Evolutionary conservation across 1,140 invertebrate species (phyloP).

Genomic region (Aphaenogaster rudis): DNA sequence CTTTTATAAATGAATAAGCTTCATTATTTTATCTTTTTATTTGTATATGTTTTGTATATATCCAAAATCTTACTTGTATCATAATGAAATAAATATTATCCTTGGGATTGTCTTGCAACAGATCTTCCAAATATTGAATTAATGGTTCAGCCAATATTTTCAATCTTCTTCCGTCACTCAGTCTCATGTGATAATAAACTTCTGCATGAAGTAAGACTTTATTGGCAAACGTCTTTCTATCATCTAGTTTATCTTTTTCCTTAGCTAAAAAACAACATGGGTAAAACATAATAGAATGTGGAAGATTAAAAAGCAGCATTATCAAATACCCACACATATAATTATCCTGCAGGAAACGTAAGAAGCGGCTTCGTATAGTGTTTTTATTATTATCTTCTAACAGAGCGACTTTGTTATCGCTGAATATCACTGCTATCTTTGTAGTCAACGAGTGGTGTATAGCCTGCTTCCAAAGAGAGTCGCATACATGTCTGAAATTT

Average conservation of each 20-base stretch:
- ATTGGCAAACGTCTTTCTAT: constrained; percentile 33
- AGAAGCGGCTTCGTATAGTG: background rate
- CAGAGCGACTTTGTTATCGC: background rate
- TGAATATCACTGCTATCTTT: constrained; percentile 27
- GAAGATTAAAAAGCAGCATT: background rate
- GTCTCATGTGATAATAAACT: constrained; percentile 44
- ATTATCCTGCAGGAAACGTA: constrained; percentile 54
- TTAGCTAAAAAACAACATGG: constrained; percentile 1
- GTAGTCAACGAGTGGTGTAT: background rate
- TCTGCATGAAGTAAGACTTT: constrained; percentile 45
- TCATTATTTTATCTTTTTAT: background rate
- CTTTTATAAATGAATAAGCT: background rate
- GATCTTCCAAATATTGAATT: constrained; percentile 52
- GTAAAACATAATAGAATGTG: background rate
- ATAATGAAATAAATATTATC: constrained; percentile 52
- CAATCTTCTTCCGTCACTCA: constrained; percentile 14
- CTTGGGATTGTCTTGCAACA: constrained; percentile 34
- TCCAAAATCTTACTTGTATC: constrained; percentile 42
- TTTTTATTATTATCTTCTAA: background rate
- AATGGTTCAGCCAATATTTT: background rate
- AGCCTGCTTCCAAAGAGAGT: constrained; percentile 43
- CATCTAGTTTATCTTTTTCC: background rate
- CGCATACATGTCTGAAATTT: constrained; percentile 28
- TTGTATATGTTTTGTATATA: background rate
- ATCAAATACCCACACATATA: constrained; percentile 31